Base-by-base conservation (phyloP, 2,113 vertebrate species). In the Passer domesticus region DNA sequence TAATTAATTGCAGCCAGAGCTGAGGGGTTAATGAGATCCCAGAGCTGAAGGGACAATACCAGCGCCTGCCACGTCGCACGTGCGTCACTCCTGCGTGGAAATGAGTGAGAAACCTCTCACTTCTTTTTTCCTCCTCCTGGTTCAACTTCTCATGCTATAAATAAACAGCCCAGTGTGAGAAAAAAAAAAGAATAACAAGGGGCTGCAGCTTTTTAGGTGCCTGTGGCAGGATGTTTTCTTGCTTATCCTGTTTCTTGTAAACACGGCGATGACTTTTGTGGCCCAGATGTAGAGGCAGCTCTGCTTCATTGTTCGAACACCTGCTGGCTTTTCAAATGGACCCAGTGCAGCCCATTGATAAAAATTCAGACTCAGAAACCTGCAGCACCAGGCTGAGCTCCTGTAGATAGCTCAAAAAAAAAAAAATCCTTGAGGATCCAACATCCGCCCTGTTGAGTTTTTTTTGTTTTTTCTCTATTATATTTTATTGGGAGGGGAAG, bases 231-330 rank as follows among this genome's bases (percentile, higher is more conserved):
- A 98, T 98, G 98, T 98, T 98, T 97, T 95, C 91, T 94, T 96
- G 97, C 94, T 98, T 97, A 97, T 98, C 97, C 98, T 97, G 94
- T 97, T 98, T 97, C 94, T 97, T 93, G 93, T 98, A 97, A 98
- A 97, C 97, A 95, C 10, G 0, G 52, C 24, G 67, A 92, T 96
- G 85, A 95, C 95, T 96, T 98, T 96, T 97, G 97, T 95, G 76
- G 83, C 94, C 91, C 98, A 97, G 98, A 97, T 98, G 97, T 69
- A 78, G 94, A 94, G 82, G 82, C 96, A 96, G 96, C 81, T 79
- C 35, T 62, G 55, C 30, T 87, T 97, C 95, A 98, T 98, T 98
- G 98, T 98, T 98, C 39, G 10, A 97, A 97, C 98, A 98, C 98
- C 98, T 98, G 98, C 95, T 86, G 79, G 62, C 96, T 94, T 95